phyloP scores from a whole-genome alignment of 1,140 invertebrate genomes.

The Drosophila dunni region DNA sequence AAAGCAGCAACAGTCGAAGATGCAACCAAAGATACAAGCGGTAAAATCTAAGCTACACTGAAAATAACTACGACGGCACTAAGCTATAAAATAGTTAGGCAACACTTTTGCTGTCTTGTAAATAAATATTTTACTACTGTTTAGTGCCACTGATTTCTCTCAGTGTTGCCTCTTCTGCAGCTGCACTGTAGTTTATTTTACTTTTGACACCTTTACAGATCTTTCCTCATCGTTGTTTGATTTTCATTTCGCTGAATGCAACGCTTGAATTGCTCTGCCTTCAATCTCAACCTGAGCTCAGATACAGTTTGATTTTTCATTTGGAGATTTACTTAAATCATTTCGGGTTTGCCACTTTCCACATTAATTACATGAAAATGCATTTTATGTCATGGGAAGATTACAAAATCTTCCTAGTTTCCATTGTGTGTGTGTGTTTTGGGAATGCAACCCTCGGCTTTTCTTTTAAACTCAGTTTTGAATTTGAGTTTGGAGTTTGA shows the following conservation, averaged over 20 bases:
- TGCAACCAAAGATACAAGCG: constrained; percentile 29
- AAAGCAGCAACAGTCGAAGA: constrained; percentile 48
- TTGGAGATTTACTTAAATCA: constrained; percentile 71
- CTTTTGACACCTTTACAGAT: constrained; percentile 70
- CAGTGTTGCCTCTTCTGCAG: constrained; percentile 4
- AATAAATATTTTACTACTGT: not conserved
- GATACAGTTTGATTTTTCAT: constrained; percentile 10
- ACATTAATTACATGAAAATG: constrained; percentile 76
- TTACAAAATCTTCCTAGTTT: constrained; percentile 22
- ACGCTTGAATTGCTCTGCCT: constrained; percentile 57
- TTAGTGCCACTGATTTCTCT: constrained; percentile 2
- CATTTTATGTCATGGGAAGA: constrained; percentile 77
- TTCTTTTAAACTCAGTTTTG: constrained; percentile 21
- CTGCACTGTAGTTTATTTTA: constrained; percentile 64
- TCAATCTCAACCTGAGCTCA: not conserved
- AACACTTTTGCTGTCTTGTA: too few relatives aligned
- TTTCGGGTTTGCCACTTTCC: constrained; percentile 65
- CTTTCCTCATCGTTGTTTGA: constrained; percentile 53
- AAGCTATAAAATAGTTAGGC: too few relatives aligned
- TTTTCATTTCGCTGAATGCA: constrained; percentile 59
- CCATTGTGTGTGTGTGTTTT: constrained; percentile 25
- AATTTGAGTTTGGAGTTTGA: constrained; percentile 27
- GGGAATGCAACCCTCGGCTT: constrained; percentile 60
- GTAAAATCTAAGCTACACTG: constrained; percentile 36
- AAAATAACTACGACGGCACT: not conserved